phyloP scores from a whole-genome alignment of 1,140 invertebrate genomes.

The Bicyclus anynana region DNA sequence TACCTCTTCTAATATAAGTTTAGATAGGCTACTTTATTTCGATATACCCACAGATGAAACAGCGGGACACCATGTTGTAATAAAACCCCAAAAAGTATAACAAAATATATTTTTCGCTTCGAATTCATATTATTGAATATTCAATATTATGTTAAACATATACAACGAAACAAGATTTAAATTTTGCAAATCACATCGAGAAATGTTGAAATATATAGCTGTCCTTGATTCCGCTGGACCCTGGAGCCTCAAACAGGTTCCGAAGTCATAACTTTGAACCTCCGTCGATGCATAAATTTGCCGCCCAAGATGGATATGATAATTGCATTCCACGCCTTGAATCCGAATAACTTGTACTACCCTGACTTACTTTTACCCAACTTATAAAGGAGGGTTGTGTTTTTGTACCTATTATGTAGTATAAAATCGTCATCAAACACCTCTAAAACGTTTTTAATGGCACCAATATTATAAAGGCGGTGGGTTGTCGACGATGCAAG shows the following conservation, averaged over 20 bases:
- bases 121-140: neutral
- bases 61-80: no score
- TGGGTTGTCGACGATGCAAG: no score
- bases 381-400: no score
- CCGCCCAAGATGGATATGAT: constrained; percentile 34
- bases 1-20: no score
- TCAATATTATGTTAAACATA: constrained; percentile 3
- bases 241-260: constrained; percentile 46
- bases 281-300: constrained; percentile 47
- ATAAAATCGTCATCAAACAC: no score
- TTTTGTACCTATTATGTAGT: no score
- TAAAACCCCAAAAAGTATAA: no score
- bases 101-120: no score
- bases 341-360: neutral
- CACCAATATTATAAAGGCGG: no score
- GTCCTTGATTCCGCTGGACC: constrained; percentile 49
- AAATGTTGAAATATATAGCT: constrained; percentile 39
- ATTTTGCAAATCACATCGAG: constrained; percentile 34
- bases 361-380: neutral
- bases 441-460: no score
- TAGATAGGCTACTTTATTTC: no score
- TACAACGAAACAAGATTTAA: constrained; percentile 31
- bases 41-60: no score
- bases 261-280: constrained; percentile 45
- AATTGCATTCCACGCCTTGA: constrained; percentile 18